phyloP scores from a whole-genome alignment of 2,888 invertebrate species.

The Mythimna pallens region DNA sequence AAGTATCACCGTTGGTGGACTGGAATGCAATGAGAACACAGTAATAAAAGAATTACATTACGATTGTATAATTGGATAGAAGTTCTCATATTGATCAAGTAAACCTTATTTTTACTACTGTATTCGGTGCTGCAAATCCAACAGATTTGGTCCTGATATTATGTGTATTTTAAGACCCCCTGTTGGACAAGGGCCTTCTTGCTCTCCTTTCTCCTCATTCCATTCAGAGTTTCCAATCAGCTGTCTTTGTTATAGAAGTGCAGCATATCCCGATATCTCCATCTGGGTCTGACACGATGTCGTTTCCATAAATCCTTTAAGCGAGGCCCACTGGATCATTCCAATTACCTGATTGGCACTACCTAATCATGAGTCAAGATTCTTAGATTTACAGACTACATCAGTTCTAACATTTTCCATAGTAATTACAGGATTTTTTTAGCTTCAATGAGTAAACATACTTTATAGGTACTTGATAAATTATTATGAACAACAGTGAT shows the following conservation, averaged over 20 bases:
- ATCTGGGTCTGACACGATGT: not conserved
- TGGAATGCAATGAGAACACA: slow-evolving; percentile 78
- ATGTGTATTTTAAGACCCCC: not conserved
- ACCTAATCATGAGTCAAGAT: not conserved
- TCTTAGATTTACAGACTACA: not conserved
- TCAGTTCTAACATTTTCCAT: not conserved
- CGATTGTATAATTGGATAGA: slow-evolving; percentile 71
- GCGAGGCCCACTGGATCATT: no score
- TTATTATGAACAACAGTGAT: no score
- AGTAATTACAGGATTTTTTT: not conserved
- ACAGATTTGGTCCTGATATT: not conserved
- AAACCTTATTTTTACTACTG: slow-evolving; percentile 10
- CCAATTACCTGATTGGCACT: not conserved
- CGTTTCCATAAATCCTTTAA: not conserved
- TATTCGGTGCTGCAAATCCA: not conserved
- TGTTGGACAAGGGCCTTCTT: not conserved
- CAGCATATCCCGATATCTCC: not conserved
- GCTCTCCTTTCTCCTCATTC: not conserved
- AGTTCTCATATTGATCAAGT: slow-evolving; percentile 58
- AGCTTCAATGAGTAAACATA: not conserved
- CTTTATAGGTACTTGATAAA: not conserved
- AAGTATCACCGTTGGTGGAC: slow-evolving; percentile 68
- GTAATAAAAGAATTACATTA: slow-evolving; percentile 72
- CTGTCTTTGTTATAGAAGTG: not conserved
- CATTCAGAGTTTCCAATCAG: not conserved